Base-by-base conservation (phyloP, 2,888 invertebrate species). In the Hydraecia micacea region DNA sequence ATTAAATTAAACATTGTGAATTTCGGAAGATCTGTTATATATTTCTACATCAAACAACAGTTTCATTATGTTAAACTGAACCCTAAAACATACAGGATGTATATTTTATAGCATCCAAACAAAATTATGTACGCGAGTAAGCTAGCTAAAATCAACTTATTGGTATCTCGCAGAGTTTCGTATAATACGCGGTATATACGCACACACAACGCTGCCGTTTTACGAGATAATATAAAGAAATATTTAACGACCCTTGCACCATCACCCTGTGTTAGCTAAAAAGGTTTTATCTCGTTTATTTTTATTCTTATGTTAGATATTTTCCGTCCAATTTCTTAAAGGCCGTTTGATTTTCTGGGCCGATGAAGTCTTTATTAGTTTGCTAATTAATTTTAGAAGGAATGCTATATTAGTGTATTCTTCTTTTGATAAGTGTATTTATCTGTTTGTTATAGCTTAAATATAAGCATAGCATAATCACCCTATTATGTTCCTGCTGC, bases 81-180 rank as follows among this genome's bases (percentile, higher is more conserved):
- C 86, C 81, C 88, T 81, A 72, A 87, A 69, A 73, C 52, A 73
- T 36, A 68, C 63, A 73, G 60, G 42, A 66, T 83, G 68, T 84
- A 74, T 84, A 79, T 80, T 80, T 62, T 80, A 81, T 86, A 78
- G 76, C 77, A 79, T 80, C 75, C 71, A 80, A 89, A 90, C 80
- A 80, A 76, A 83, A 89, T 90, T 85, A 88, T 78, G 77, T 85
- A 81, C 67, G 67, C 69, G 77, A 79, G 73, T 77, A 83, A 88
- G 81, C 84, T 84, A 63, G 77, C 82, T 84, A 74, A 81, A 88
- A 87, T 88, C 87, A 89, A 86, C 73, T 88, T 86, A 88, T 86
- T 87, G 87, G 82, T 84, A 88, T 81, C 72, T 75, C 55, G 49
- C 71, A 25, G 78, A 75, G 81, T 80, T 80, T 77, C 74, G 60